Base-by-base conservation (phyloP, 2,797 vertebrate species). In the Euphonia xanthogaster region DNA sequence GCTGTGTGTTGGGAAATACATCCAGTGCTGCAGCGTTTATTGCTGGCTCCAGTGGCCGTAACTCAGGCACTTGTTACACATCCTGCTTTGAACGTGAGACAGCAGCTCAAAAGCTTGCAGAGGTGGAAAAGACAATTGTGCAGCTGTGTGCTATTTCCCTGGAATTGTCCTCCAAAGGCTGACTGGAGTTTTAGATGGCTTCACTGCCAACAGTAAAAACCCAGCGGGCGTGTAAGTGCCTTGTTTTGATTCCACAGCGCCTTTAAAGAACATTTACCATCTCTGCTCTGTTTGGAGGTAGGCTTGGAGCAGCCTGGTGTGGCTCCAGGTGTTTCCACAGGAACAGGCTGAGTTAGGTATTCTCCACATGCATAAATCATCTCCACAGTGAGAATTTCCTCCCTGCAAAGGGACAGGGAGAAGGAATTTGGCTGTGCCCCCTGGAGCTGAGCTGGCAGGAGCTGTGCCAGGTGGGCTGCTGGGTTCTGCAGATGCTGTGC, bases 361-460 rank as follows among this genome's bases (percentile, higher is more conserved):
- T 77, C 61, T 33, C 37, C 62, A 7, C 21, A 0, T 24, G 54
- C 57, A 2, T 28, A 33, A 42, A 51, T 71, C 67, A 10, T 28
- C 75, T 58, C 57, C 18, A 7, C 21, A 0, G 48, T 1, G 48
- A 54, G 79, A 31, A 10, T 5, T 65, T 58, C 71, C n/a, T 24
- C 28, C 40, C 48, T 20, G 47, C 11, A 0, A 12, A 44, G 63
- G 72, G 45, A 7, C 5, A 16, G 60, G 47, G 22, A 24, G 45
- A 21, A 40, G 62, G 58, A 35, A 7, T 25, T 35, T 0, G 2
- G 71, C 71, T 10, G 53, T 27, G 23, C 14, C 76, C 47, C 14
- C 31, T 15, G 45, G 58, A 81, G 80, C 84, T 66, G 82, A 77
- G 86, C 42, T 61, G 14, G 61, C 63, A 45, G 91, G 51, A 66